phyloP scores from a whole-genome alignment of 2,888 invertebrate genomes.

The Drosophila neotestacea region DNA sequence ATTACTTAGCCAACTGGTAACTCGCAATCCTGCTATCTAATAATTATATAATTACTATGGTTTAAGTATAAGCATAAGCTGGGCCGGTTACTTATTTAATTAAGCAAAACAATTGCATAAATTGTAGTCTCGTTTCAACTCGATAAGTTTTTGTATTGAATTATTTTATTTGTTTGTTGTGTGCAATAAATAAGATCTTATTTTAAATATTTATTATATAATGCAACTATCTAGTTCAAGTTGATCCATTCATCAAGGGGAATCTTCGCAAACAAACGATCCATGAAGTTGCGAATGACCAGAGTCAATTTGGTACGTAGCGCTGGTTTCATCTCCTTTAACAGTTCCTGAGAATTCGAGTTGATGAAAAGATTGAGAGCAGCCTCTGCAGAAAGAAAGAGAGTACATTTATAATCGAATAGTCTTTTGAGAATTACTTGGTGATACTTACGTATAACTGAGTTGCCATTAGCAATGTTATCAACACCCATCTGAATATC shows the following conservation, averaged over 20 bases:
- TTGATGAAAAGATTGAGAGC: conserved; percentile 94
- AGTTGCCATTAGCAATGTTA: conserved; percentile 92
- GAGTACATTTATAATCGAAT: neutral
- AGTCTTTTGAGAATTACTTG: fast-evolving
- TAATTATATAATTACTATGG: conserved; percentile 23
- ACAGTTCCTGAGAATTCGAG: conserved; percentile 92
- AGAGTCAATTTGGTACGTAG: conserved; percentile 91
- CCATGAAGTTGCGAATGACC: conserved; percentile 91
- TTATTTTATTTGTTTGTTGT: conserved; percentile 40
- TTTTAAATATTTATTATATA: conserved; percentile 19
- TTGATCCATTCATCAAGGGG: conserved; percentile 92
- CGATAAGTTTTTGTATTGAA: conserved; percentile 5
- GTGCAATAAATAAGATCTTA: conserved; percentile 72
- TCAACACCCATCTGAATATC: conserved; percentile 94
- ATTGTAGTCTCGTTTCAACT: neutral
- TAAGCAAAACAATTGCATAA: conserved; percentile 24
- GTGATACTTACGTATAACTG: conserved; percentile 90
- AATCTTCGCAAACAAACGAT: conserved; percentile 90
- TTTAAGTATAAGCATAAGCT: conserved; percentile 8
- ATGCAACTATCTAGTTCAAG: conserved; percentile 62
- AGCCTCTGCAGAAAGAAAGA: conserved; percentile 88
- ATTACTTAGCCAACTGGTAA: conserved; percentile 31
- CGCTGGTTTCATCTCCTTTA: conserved; percentile 95
- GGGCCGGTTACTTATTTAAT: conserved; percentile 9
- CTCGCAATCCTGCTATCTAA: conserved; percentile 29